phyloP scores from a whole-genome alignment of 1,140 invertebrate genomes.

The Dendroctonus ponderosae region DNA sequence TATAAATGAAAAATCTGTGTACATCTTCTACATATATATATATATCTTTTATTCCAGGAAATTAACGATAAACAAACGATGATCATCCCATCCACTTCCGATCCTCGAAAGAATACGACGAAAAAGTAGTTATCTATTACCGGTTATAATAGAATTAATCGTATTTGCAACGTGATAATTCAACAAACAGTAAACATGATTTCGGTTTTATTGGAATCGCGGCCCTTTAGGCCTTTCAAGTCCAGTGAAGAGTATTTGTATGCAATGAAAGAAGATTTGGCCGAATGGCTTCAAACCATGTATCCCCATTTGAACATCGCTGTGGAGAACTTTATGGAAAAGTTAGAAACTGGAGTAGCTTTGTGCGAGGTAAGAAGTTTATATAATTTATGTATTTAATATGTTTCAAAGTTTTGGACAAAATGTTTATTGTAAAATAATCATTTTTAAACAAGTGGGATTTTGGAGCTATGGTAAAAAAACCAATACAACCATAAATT shows the following conservation, averaged over 20 bases:
- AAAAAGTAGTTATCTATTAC: neutral
- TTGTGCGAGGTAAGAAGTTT: slow-evolving; percentile 63
- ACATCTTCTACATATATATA: too few species aligned
- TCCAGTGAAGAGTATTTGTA: slow-evolving; percentile 89
- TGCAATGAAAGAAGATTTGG: slow-evolving; percentile 94
- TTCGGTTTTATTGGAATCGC: slow-evolving; percentile 70
- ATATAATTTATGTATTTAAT: neutral
- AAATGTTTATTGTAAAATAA: too few species aligned
- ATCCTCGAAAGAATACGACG: neutral
- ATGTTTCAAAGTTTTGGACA: too few species aligned
- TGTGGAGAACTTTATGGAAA: slow-evolving; percentile 90
- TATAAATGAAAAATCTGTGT: too few species aligned
- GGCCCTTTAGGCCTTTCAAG: slow-evolving; percentile 87
- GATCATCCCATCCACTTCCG: slow-evolving; percentile 2
- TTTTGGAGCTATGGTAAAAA: too few species aligned
- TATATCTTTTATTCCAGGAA: slow-evolving; percentile 1
- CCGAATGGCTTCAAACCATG: slow-evolving; percentile 89
- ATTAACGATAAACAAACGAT: slow-evolving; percentile 11
- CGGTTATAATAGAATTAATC: neutral
- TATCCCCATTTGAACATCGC: slow-evolving; percentile 82
- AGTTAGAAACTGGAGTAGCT: slow-evolving; percentile 88
- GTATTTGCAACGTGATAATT: neutral
- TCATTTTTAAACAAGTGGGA: too few species aligned
- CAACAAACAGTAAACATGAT: slow-evolving; percentile 27
- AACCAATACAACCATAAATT: too few species aligned